These are phyloP conservation scores for Pyrgilauda ruficollis DNA, from an alignment of 2,113 vertebrate genomes.

Conservation along the genomic window DNA sequence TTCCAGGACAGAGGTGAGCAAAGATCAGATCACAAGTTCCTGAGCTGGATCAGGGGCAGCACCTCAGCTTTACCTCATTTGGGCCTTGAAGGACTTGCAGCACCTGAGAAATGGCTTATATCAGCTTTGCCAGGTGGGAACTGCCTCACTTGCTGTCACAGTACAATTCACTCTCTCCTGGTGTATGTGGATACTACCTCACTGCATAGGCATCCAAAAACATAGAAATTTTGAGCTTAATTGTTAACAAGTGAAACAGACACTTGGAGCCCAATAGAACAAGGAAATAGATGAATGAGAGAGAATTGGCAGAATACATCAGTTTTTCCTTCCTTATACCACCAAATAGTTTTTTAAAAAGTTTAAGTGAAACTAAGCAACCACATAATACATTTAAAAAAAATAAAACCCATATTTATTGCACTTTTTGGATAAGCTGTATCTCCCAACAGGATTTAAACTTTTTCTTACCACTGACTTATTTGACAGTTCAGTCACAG, in stretches of 20 bases:
- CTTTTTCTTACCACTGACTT: neutral
- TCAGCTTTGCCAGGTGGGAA: neutral
- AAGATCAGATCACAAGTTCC: neutral
- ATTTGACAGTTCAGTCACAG: conserved; percentile 17
- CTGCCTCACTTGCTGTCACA: neutral
- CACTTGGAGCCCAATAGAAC: neutral
- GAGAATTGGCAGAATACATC: neutral
- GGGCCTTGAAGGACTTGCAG: neutral
- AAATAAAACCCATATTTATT: neutral
- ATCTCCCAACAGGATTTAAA: neutral
- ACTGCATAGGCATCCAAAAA: neutral
- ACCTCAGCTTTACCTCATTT: neutral
- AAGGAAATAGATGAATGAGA: neutral
- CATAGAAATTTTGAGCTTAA: neutral
- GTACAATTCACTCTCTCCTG: neutral
- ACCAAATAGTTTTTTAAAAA: neutral
- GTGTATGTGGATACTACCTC: neutral
- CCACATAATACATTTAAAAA: neutral
- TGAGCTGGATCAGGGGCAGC: neutral
- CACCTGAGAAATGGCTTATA: neutral
- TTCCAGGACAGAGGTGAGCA: neutral
- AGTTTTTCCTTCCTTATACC: neutral
- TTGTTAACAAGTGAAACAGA: neutral
- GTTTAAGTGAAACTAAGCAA: neutral
- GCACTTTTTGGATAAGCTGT: neutral